Evolutionary conservation across 2,888 invertebrate species (phyloP), one percentile per base, ranked within the genome.

Genomic region (Vannuccia rotundouncinata): DNA sequence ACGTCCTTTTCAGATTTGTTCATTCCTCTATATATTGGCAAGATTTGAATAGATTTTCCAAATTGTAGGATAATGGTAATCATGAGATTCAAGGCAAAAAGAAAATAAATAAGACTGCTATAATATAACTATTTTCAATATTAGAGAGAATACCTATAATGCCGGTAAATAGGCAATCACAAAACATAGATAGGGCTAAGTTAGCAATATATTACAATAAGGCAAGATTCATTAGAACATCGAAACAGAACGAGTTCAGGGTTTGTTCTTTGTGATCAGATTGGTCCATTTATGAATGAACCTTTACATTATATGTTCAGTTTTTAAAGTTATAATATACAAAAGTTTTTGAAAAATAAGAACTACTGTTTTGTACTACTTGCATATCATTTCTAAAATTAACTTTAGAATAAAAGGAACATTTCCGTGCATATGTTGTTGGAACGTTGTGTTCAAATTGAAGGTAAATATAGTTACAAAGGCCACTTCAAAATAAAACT

Each of bases 181-280:
- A 22, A 66, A 66, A 66, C 66, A 66, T 66, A 66, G 25, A 13
- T n/a, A 27, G 25, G 66, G 66, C 66, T 66, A 66, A 22, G 25
- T n/a, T n/a, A n/a, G n/a, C n/a, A n/a, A n/a, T n/a, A n/a, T 66
- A 66, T 66, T 5, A 66, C 22, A 66, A 66, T 66, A 66, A 66
- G 66, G 66, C 66, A 66, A 66, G 66, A 66, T 66, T 66, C 66
- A 66, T 66, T 27, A 66, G 66, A 5, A 10, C 45, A 45, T 45
- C 45, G 17, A 45, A 45, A 45, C 45, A 45, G 5, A 45, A 45
- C 5, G 5, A 5, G 17, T 45, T 13, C 45, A 13, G 45, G 5
- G 10, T 5, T 45, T 45, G n/a, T n/a, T n/a, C n/a, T n/a, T n/a
- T n/a, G n/a, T n/a, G n/a, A n/a, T n/a, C n/a, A n/a, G n/a, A n/a